Base-by-base conservation (phyloP, 2,797 vertebrate species). In the Brachyrhaphis roseni region DNA sequence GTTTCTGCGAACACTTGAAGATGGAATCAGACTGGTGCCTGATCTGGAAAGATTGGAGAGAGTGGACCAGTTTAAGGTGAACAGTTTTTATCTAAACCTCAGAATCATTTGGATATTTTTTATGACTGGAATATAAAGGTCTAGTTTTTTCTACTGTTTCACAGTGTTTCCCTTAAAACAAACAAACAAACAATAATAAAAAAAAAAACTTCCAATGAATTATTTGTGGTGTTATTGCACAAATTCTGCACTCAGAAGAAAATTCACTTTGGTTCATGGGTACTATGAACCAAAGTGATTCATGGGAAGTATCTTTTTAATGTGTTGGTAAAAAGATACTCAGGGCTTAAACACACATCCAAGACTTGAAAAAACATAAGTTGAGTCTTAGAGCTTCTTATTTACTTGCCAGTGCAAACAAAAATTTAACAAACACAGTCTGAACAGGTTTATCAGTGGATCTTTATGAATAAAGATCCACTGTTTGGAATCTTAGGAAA, bases 1-100 rank as follows among this genome's bases (percentile, higher is more conserved):
- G 92, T 99, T 99, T 86, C 95, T 99, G 72, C 97, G 96, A 88
- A 99, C 98, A 0, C 95, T 99, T 0, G 98, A 99, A 90, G 98
- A 99, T 74, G 98, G 98, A 62, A 98, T 98, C 78, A 95, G 96
- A 79, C 94, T 99, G 87, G 97, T 99, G 62, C 96, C 98, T 36
- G 95, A 99, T 86, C 93, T 99, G 90, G 98, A 98, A 82, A 95
- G 95, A 77, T 96, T 99, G 82, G 98, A 99, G 90, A 96, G 93
- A 86, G 98, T 99, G 16, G 97, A 98, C 55, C 98, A 99, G 16
- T 99, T 99, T 89, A 99, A 99, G 97, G 98, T 98, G n/a, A 45
- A 28, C 13, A 2, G 8, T 10, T 41, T 45, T 71, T 71, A 6
- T n/a, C 5, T 3, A 43, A 43, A 71, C 26, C 43, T 28, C 41